Percentiles rank a stretch among this genome's conserved stretches.
These are phyloP conservation scores for Drosophila varians DNA, from an alignment of 1,140 invertebrate species.

Conservation along the genomic window DNA sequence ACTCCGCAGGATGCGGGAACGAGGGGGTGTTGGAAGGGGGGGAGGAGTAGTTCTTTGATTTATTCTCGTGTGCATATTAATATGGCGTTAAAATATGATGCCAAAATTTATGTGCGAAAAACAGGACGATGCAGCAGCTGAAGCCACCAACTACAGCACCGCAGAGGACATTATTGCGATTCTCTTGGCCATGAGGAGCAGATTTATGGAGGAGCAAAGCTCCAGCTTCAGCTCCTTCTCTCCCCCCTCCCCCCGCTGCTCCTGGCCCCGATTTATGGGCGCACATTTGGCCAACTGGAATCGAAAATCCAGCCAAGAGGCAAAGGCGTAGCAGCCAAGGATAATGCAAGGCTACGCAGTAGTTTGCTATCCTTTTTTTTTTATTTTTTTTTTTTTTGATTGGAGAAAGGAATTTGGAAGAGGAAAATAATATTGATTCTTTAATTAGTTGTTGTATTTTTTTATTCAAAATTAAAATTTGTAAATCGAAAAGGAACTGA, in stretches of 20 bases:
- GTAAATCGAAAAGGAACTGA: too few species aligned
- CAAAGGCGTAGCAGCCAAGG: conserved; percentile 3
- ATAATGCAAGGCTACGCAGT: background rate
- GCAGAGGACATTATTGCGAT: conserved; percentile 69
- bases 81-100: conserved; percentile 82
- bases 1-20: background rate
- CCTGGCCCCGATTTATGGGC: conserved; percentile 67
- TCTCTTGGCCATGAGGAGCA: conserved; percentile 51
- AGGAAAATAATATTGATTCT: background rate
- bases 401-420: background rate
- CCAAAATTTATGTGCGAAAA: conserved; percentile 78
- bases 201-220: conserved; percentile 63
- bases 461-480: too few species aligned
- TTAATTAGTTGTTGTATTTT: too few species aligned
- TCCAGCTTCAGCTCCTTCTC: background rate
- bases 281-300: conserved; percentile 56
- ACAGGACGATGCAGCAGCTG: conserved; percentile 45
- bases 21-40: background rate
- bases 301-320: conserved; percentile 46
- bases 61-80: conserved; percentile 77
- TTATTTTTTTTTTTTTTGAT: too few species aligned
- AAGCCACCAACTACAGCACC: conserved; percentile 51
- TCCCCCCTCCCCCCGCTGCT: background rate
- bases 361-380: background rate
- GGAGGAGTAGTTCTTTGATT: conserved; percentile 57